Evolutionary conservation across 1,140 invertebrate genomes (phyloP).

Genomic region (Harpegnathos saltator): DNA sequence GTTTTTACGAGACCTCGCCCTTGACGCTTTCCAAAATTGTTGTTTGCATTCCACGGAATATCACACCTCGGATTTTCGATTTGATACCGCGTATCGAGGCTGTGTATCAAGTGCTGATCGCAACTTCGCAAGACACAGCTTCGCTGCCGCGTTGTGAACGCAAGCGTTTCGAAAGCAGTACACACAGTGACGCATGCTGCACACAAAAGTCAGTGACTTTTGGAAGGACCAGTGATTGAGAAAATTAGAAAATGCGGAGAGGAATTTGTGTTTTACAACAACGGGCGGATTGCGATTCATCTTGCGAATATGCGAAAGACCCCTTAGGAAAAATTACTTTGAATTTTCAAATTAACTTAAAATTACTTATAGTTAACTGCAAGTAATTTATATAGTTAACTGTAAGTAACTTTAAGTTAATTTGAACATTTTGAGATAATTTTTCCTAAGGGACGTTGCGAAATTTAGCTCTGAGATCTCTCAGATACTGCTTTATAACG

Average conservation of each 20-base stretch:
- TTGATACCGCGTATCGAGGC: background rate
- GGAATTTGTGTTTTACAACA: background rate
- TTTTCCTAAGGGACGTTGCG: too few species aligned
- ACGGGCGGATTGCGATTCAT: background rate
- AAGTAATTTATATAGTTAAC: too few species aligned
- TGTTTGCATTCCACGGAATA: background rate
- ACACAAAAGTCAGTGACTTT: too few species aligned
- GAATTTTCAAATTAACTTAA: too few species aligned
- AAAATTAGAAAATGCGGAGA: background rate
- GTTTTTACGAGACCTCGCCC: background rate
- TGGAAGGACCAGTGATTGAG: background rate
- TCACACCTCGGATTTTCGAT: conserved; percentile 17
- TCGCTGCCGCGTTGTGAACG: conserved; percentile 14
- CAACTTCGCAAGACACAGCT: conserved; percentile 32
- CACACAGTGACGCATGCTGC: background rate
- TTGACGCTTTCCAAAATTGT: background rate
- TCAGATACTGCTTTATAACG: background rate
- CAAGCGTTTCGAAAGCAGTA: conserved; percentile 17
- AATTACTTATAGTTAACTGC: too few species aligned
- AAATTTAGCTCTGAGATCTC: background rate
- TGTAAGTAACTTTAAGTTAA: too few species aligned
- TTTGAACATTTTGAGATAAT: too few species aligned
- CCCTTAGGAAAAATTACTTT: too few species aligned
- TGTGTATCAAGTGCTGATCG: background rate
- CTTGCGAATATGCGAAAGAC: background rate